Evolutionary conservation across 64 coral and sea anemone species (phyloP), one percentile per base, ranked within the genome.

Genomic region (Montipora sp.): DNA sequence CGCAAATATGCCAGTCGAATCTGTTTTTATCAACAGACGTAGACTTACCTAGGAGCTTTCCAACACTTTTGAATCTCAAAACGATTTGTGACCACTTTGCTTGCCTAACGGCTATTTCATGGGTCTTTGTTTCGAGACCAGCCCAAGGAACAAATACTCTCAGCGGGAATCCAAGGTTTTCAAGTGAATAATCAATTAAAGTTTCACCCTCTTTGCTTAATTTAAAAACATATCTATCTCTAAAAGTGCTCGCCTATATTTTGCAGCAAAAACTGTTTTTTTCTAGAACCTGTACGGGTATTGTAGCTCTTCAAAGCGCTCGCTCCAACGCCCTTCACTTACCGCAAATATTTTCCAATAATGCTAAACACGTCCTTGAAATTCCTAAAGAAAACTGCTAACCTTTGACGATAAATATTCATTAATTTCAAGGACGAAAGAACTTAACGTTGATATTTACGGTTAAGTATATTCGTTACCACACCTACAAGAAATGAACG

Each of bases 341-440:
- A 71, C 65, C 46, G n/a, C 46, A 71, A 71, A 47, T 23, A 23
- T 13, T 67, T 72, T 18, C 2, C 47, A 51, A 72, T 45, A 24
- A 85, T 47, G 7, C 43, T 7, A 85, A 50, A 45, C 48, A 72
- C 66, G 47, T 71, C 47, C 10, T 85, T 68, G 5, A 85, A 85
- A 71, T 63, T 68, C 36, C 66, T 67, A 47, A 47, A 19, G 24
- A 48, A 72, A 50, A 71, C 63, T 71, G 49, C 68, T 70, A 59
- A 85, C 8, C 18, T 50, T 85, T 83, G 9, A 1, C 18, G 1
- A 85, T 72, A 44, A 85, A 85, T 85, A 85, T 85, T 85, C 18
- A 85, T 85, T 50, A 24, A 46, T 50, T 70, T n/a, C 7, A 18
- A n/a, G 82, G 63, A 46, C 71, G 82, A 72, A 72, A 16, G 46